Percentiles rank a stretch among this genome's conserved stretches.
Evolutionary conservation across 1,140 invertebrate species (phyloP).

Genomic region (Meloidogyne floridensis): DNA sequence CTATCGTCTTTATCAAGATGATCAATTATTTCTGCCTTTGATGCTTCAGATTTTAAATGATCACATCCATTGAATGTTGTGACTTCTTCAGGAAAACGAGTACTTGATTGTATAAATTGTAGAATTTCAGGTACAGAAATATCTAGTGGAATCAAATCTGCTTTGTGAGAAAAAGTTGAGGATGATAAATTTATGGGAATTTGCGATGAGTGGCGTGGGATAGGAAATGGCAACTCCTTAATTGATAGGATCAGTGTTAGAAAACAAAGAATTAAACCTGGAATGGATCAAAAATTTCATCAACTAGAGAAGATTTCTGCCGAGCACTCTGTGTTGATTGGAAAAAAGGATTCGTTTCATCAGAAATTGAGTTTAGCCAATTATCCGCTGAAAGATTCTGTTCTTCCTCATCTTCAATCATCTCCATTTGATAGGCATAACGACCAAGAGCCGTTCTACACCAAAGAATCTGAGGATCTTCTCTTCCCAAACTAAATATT

Average conservation of each 20-base stretch:
- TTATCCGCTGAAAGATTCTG: constrained; percentile 7
- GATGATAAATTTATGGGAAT: not conserved
- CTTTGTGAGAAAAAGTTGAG: not conserved
- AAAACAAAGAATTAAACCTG: not conserved
- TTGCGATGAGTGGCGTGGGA: not conserved
- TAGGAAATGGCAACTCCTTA: constrained; percentile 16
- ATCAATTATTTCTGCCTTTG: not conserved
- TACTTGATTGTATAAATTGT: constrained; percentile 33
- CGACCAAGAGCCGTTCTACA: constrained; percentile 41
- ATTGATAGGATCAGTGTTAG: not conserved
- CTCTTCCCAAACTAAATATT: constrained; percentile 43
- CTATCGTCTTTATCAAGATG: not conserved
- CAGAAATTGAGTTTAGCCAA: constrained; percentile 29
- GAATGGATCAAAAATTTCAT: constrained; percentile 21
- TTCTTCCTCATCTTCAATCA: constrained; percentile 7
- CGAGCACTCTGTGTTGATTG: constrained; percentile 3
- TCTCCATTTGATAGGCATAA: constrained; percentile 42
- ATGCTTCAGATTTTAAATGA: not conserved
- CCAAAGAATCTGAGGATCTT: constrained; percentile 20
- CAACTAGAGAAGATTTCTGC: constrained; percentile 10
- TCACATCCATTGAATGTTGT: not conserved
- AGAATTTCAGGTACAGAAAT: constrained; percentile 34
- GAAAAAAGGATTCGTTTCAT: not conserved
- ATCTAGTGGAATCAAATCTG: constrained; percentile 17
- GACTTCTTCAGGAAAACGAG: constrained; percentile 11